These are phyloP conservation scores for Mirounga angustirostris DNA, from an alignment of 2,113 vertebrate species.

Conservation along the genomic window DNA sequence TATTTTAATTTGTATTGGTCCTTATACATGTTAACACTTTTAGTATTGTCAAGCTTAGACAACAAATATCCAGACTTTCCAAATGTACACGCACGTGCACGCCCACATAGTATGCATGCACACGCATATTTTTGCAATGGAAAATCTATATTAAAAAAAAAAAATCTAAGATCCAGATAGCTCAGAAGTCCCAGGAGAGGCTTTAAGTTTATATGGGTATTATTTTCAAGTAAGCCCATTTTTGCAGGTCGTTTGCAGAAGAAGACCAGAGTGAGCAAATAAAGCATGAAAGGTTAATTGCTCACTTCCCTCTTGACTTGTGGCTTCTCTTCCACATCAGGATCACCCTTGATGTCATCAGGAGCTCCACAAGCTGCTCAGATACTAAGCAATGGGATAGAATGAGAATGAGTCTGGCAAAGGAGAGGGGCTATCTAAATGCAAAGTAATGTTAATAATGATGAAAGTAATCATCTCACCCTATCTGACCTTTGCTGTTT, in stretches of 20 bases:
- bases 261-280: constrained; percentile 19
- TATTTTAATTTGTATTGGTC: constrained; percentile 1
- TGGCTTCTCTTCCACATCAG: not conserved
- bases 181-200: not conserved
- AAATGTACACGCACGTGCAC: not conserved
- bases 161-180: constrained; percentile 5
- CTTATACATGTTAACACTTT: not conserved
- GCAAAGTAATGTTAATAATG: constrained; percentile 78
- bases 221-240: not conserved
- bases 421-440: constrained; percentile 79
- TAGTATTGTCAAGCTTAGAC: not conserved
- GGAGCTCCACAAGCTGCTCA: not conserved
- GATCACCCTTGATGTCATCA: constrained; percentile 12
- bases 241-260: constrained; percentile 47
- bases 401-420: constrained; percentile 68
- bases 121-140: not conserved
- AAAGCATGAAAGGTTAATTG: constrained; percentile 66
- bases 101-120: not conserved
- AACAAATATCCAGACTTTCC: not conserved
- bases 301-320: constrained; percentile 51
- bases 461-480: constrained; percentile 65
- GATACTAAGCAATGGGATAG: constrained; percentile 1
- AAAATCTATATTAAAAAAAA: not conserved
- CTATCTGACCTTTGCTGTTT: constrained; percentile 76
- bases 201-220: not conserved